phyloP scores from a whole-genome alignment of 2,888 invertebrate genomes.

The Danaus chrysippus region DNA sequence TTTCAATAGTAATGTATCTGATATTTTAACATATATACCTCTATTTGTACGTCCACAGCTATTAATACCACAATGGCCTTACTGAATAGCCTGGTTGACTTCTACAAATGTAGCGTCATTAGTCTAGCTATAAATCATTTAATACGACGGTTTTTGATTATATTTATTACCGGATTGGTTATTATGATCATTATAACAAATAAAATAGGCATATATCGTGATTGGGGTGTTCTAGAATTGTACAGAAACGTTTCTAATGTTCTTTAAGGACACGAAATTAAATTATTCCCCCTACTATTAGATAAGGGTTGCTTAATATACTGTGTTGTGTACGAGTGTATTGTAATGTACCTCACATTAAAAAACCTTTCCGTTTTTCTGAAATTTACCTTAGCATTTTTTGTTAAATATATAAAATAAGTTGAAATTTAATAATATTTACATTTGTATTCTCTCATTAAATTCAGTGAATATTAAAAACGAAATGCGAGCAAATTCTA shows the following conservation, averaged over 20 bases:
- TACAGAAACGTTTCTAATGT: background rate
- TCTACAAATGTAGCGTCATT: conserved; percentile 1
- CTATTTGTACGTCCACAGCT: background rate
- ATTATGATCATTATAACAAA: background rate
- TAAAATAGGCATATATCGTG: background rate
- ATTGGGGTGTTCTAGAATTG: background rate
- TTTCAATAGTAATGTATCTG: no score
- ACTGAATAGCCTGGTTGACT: background rate
- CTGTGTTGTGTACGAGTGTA: background rate
- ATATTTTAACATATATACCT: background rate
- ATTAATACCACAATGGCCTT: conserved; percentile 1
- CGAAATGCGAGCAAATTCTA: no score
- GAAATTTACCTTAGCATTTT: no score
- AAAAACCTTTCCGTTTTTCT: no score
- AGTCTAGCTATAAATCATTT: background rate
- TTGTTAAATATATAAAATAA: no score
- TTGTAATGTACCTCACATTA: background rate
- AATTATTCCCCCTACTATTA: background rate
- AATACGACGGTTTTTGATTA: background rate
- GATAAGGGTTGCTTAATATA: background rate
- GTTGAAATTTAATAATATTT: no score
- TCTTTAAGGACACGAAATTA: background rate
- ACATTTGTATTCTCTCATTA: no score
- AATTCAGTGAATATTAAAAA: no score
- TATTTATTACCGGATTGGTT: background rate